phyloP scores from a whole-genome alignment of 2,797 vertebrate species.

The Otolemur crassicaudatus region DNA sequence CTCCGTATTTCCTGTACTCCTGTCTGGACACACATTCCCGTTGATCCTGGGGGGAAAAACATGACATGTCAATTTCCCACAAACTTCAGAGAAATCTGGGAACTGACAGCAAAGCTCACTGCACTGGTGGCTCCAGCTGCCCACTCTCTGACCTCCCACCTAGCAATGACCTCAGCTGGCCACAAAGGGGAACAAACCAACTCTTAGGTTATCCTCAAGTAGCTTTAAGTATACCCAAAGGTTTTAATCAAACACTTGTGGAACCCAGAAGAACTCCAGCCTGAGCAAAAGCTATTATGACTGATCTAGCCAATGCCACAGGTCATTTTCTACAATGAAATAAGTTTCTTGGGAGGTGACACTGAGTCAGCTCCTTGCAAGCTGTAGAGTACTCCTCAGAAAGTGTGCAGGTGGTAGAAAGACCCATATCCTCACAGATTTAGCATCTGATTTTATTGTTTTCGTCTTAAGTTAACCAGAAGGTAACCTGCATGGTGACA shows the following conservation, averaged over 20 bases:
- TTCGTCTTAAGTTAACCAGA: no score
- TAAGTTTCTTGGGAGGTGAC: neutral
- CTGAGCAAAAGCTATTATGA: neutral
- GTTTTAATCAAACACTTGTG: neutral
- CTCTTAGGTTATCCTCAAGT: neutral
- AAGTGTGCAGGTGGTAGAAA: neutral
- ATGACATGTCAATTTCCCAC: neutral
- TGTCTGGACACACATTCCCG: slow-evolving; percentile 95
- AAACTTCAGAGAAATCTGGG: neutral
- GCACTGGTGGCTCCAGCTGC: rapidly evolving
- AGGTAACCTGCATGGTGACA: rapidly evolving
- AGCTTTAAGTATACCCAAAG: neutral
- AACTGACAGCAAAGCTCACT: neutral
- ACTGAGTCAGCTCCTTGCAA: neutral
- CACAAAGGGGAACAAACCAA: neutral
- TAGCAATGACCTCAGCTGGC: rapidly evolving
- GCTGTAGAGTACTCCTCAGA: neutral
- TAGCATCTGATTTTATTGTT: rapidly evolving
- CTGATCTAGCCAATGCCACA: rapidly evolving
- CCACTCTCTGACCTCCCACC: rapidly evolving
- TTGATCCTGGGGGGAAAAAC: slow-evolving; percentile 89
- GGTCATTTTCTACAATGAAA: neutral
- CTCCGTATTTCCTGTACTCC: slow-evolving; percentile 92
- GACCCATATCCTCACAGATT: neutral
- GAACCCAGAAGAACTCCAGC: neutral